These are phyloP conservation scores for Rhinoptilus africanus DNA, from an alignment of 2,113 vertebrate genomes.

Conservation along the genomic window DNA sequence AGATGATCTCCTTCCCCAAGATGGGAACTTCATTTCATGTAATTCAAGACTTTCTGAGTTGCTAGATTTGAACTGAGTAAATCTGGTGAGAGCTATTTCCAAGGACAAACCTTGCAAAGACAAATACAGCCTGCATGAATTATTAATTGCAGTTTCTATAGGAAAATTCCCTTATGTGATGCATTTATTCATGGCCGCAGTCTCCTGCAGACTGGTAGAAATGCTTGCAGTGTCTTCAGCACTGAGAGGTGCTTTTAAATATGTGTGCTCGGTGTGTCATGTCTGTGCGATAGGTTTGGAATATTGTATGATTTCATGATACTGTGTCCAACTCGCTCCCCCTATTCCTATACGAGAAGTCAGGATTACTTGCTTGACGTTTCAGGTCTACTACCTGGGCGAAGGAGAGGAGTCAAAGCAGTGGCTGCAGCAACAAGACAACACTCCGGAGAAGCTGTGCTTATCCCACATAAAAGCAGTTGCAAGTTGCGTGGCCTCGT, in stretches of 20 bases:
- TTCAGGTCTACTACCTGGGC: constrained; percentile 90
- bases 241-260: not conserved
- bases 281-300: not conserved
- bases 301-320: not conserved
- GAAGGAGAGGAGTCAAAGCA: constrained; percentile 86
- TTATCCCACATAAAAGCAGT: constrained; percentile 85
- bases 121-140: not conserved
- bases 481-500: constrained; percentile 72
- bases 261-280: not conserved
- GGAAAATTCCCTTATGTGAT: not conserved
- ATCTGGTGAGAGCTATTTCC: not conserved
- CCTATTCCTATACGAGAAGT: not conserved
- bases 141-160: not conserved
- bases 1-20: not conserved
- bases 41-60: not conserved
- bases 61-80: not conserved
- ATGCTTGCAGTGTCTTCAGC: not conserved
- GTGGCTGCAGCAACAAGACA: constrained; percentile 78
- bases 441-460: constrained; percentile 81
- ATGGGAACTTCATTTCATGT: not conserved
- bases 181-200: not conserved
- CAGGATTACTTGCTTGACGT: not conserved
- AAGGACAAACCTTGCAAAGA: not conserved
- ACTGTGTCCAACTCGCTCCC: not conserved
- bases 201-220: not conserved